Base-by-base conservation (phyloP, 1,140 invertebrate genomes). In the Danaus melanippus region DNA sequence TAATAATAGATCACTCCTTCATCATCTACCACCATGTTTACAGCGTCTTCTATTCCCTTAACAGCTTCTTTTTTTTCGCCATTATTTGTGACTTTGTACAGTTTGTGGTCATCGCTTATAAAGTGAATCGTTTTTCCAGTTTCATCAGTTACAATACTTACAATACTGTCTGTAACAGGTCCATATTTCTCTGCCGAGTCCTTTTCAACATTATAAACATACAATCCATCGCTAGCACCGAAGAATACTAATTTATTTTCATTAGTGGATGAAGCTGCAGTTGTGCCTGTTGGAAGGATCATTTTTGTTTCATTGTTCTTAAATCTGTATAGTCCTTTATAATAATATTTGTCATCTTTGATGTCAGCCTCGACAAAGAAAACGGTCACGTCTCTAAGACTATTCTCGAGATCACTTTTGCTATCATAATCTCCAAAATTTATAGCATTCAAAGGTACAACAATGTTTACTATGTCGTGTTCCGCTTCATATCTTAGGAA, bases 111-210 rank as follows among this genome's bases (percentile, higher is more conserved):
- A n/a, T n/a, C n/a, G n/a, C n/a, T n/a, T n/a, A n/a, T n/a, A n/a
- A n/a, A n/a, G n/a, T n/a, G n/a, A n/a, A n/a, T n/a, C n/a, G n/a
- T n/a, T n/a, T n/a, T n/a, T n/a, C n/a, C n/a, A n/a, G 53, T 53
- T 42, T 70, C 73, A 7, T 60, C 66, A 51, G 69, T 67, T 10
- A 55, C 76, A 8, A 84, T 74, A 11, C 54, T 54, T n/a, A 79
- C 71, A 2, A 82, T 63, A 42, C 54, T 70, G 12, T 84, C 81
- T n/a, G n/a, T n/a, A n/a, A n/a, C n/a, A n/a, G n/a, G n/a, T n/a
- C n/a, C n/a, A n/a, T n/a, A n/a, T n/a, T n/a, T n/a, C n/a, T n/a
- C n/a, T n/a, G n/a, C n/a, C n/a, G n/a, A n/a, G n/a, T n/a, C n/a
- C n/a, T n/a, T n/a, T n/a, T n/a, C n/a, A n/a, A n/a, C n/a, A n/a